Conservation (phyloP, 2,113 vertebrate species). For the Coregonus clupeaformis region DNA sequence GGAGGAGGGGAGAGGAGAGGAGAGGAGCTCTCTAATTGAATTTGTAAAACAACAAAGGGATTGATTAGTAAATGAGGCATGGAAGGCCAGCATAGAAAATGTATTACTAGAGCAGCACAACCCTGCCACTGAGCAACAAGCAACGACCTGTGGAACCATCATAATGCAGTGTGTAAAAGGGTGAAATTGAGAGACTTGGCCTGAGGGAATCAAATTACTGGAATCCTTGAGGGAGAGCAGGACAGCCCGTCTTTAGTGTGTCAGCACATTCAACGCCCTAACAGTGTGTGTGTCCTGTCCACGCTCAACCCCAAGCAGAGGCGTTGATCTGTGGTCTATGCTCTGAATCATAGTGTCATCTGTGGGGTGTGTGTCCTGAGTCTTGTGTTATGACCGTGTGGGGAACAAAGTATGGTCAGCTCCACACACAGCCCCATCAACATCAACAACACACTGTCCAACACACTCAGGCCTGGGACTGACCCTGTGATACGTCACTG, state of each 20-base stretch:
- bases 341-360: too few species aligned
- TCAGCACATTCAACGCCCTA: conserved; percentile 42
- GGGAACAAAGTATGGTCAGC: conserved; percentile 46
- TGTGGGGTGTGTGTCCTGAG: too few species aligned
- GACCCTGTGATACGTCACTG: conserved; percentile 26
- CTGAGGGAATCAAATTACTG: conserved; percentile 66
- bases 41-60: conserved; percentile 63
- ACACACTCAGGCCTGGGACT: conserved; percentile 30
- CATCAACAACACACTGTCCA: conserved; percentile 54
- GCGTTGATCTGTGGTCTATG: too few species aligned
- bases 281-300: conserved; percentile 16
- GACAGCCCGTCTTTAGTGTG: conserved; percentile 52
- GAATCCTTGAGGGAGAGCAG: conserved; percentile 50
- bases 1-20: too few species aligned
- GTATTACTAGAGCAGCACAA: conserved; percentile 62
- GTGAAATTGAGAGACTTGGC: conserved; percentile 68
- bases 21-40: conserved; percentile 52
- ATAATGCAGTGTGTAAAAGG: too few species aligned
- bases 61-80: conserved; percentile 68
- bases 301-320: too few species aligned
- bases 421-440: conserved; percentile 54
- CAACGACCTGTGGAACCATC: too few species aligned
- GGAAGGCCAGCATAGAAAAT: conserved; percentile 48
- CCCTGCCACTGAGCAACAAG: conserved; percentile 62
- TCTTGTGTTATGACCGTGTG: background rate